Evolutionary conservation across 2,113 vertebrate species (phyloP).

Genomic region (Sclerurus mexicanus): DNA sequence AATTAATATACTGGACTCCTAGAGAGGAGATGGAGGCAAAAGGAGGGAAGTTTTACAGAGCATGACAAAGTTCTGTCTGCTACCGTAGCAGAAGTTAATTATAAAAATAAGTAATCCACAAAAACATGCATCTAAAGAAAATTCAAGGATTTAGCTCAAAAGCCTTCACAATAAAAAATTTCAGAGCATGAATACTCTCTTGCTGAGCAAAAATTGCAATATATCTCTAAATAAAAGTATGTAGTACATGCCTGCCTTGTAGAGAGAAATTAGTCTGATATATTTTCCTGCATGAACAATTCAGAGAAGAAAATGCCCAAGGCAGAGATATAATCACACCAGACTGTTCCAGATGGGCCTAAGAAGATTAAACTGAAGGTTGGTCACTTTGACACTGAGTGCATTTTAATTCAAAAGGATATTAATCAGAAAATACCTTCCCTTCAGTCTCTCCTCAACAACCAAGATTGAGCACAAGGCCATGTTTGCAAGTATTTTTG

Average conservation of each 20-base stretch:
- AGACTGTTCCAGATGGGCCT: background rate
- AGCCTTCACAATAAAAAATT: background rate
- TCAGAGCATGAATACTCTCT: background rate
- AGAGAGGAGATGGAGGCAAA: background rate
- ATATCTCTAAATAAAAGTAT: background rate
- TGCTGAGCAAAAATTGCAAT: background rate
- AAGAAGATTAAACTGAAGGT: background rate
- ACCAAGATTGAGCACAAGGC: background rate
- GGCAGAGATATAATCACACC: background rate
- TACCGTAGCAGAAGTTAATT: background rate
- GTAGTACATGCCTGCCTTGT: background rate
- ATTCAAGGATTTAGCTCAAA: background rate
- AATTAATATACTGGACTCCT: background rate
- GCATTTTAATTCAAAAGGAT: slow-evolving; percentile 8
- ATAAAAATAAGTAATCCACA: background rate
- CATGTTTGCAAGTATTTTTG: background rate
- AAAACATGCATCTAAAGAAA: background rate
- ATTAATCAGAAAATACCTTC: background rate
- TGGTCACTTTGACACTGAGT: background rate
- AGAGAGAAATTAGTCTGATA: background rate
- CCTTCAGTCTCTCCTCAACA: slow-evolving; percentile 26
- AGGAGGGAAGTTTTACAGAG: background rate
- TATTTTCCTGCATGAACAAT: background rate
- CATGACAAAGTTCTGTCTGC: background rate
- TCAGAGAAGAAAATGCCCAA: background rate